Base-by-base conservation (phyloP, 2,888 invertebrate genomes). In the Caenorhabditis japonica region DNA sequence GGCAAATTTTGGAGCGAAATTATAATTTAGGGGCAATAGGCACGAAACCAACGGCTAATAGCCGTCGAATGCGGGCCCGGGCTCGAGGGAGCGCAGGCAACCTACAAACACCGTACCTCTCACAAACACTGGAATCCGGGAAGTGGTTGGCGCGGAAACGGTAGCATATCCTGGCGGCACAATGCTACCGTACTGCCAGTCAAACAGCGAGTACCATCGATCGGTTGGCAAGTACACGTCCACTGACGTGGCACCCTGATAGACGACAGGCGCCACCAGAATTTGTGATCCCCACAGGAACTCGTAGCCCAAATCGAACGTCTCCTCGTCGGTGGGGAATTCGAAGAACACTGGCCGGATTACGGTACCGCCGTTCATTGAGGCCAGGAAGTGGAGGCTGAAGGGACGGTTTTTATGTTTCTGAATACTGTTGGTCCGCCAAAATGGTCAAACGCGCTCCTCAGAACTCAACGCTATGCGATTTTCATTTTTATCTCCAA, bases 201-300 rank as follows among this genome's bases (percentile, higher is more conserved):
- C 82, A 59, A 73, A 80, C 17, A 84, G 13, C 0, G 81, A 83
- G 78, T 85, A 89, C 88, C 88, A 89, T 0, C n/a, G 8, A 30
- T 79, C 86, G 15, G 80, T 78, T n/a, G 89, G 89, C 53, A 89
- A 83, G 71, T 89, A 89, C 0, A 86, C 88, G 27, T 71, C 49
- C 2, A 83, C 81, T 0, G 79, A 59, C 7, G 71, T 75, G 13
- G 75, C 62, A 8, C 81, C 75, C 55, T 74, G 66, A 15, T 74
- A 46, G 7, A 77, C 19, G n/a, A 77, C 81, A 10, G 81, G 81
- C 33, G 81, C 77, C 5, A 81, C 73, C 43, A 81, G 53, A 19
- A 85, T 66, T 12, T 61, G 58, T 8, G 81, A 44, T 36, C 85
- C 85, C 85, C 86, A 85, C 79, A 85, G 80, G 75, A 85, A 86